A percentile compares a stretch with the other conserved stretches of the same genome.
These are phyloP conservation scores for Sipha flava DNA, from an alignment of 1,140 invertebrate species.

Conservation along the genomic window DNA sequence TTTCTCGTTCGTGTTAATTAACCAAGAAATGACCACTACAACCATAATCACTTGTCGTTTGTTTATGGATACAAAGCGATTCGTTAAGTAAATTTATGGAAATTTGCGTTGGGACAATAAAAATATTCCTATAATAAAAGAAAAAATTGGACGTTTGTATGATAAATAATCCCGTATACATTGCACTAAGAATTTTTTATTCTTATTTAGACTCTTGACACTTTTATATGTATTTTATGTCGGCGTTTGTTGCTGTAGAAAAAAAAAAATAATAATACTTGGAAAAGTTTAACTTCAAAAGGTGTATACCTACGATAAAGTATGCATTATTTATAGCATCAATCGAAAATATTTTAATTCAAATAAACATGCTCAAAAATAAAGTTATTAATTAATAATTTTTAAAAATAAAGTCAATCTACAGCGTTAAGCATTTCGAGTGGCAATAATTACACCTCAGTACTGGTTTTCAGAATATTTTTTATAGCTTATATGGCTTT, in stretches of 20 bases:
- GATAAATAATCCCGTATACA: background rate
- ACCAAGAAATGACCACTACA: background rate
- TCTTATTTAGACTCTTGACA: background rate
- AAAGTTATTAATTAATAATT: background rate
- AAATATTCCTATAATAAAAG: background rate
- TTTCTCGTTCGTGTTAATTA: background rate
- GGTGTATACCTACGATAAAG: background rate
- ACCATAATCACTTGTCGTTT: no score
- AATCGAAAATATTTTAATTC: background rate
- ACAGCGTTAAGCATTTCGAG: background rate
- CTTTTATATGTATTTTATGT: background rate
- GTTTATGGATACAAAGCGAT: no score
- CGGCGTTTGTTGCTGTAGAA: background rate
- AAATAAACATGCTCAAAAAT: background rate
- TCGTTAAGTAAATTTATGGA: no score
- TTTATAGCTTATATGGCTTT: no score
- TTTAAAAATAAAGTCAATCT: background rate
- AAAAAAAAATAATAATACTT: background rate
- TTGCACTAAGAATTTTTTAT: background rate
- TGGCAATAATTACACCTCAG: background rate
- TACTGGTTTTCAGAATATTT: no score
- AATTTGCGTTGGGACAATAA: no score
- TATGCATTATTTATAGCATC: background rate
- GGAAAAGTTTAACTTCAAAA: background rate
- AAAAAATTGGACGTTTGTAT: background rate